Percentiles rank a stretch among this genome's conserved stretches.
phyloP scores from a whole-genome alignment of 2,113 vertebrate species.

The Ciconia stormi region DNA sequence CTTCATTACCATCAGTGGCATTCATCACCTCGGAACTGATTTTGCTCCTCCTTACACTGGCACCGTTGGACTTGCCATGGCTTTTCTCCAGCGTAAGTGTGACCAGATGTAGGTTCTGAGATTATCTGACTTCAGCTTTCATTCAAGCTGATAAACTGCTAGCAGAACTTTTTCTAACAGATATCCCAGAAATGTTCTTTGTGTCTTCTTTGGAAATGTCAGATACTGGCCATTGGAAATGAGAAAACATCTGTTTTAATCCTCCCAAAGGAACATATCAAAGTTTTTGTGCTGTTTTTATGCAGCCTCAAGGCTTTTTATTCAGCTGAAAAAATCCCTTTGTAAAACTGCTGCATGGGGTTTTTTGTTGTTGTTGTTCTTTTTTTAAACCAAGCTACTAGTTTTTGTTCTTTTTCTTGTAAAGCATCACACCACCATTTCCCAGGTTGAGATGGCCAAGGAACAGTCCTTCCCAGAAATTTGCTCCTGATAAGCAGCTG shows the following conservation, averaged over 20 bases:
- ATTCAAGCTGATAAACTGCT: background rate
- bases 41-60: background rate
- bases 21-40: background rate
- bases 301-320: background rate
- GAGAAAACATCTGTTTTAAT: slow-evolving; percentile 39
- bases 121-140: background rate
- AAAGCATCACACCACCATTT: background rate
- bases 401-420: background rate
- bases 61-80: background rate
- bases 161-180: background rate
- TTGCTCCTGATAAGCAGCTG: background rate
- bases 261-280: background rate
- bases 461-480: background rate
- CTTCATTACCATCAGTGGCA: background rate
- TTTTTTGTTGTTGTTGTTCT: background rate
- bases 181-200: background rate
- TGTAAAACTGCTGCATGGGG: background rate
- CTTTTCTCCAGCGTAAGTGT: background rate
- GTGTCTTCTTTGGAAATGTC: background rate
- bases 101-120: background rate
- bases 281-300: background rate
- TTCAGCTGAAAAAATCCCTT: background rate
- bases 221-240: background rate
- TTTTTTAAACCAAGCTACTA: background rate
- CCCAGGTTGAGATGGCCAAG: slow-evolving; percentile 1